Base-by-base conservation (phyloP, 1,140 invertebrate genomes). In the Nasonia longicornis region DNA sequence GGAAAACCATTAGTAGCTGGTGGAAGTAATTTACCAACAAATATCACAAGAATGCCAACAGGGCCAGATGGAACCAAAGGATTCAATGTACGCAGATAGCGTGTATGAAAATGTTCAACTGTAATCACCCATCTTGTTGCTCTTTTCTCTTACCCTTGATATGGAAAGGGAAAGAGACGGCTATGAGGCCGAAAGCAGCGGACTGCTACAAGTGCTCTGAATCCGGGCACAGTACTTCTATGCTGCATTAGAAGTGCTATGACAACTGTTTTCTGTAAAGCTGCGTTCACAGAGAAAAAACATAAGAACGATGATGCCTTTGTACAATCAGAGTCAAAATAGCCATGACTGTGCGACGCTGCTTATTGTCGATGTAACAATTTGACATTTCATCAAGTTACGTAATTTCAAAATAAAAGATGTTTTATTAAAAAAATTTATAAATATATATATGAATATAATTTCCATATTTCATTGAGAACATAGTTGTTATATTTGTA, bases 51-150 rank as follows among this genome's bases (percentile, higher is more conserved):
- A 82, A 88, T 91, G 88, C 93, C 93, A 38, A 89, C 86, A 79
- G 93, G 92, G 77, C 92, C 93, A 45, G 92, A 93, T 84, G 93
- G 92, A 81, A 92, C 92, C 22, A 91, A 88, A 71, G 93, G 93
- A 48, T 93, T 93, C 84, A 92, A 90, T 84, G 86, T 91, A 84
- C 91, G 91, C 80, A 92, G 93, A 90, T 93, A 93, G 92, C 91
- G 83, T 86, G 85, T 85, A 84, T 82, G 77, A 83, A 78, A 80
- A 84, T 77, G 73, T 75, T 83, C 52, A 76, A 70, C n/a, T 79
- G 31, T 85, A 79, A 80, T 85, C 84, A 88, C 82, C 82, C 82
- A 88, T 87, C 78, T 87, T 87, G 83, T 86, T 87, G 85, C 85
- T 86, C 83, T 87, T 84, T 84, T 84, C 73, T 76, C 79, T 87